phyloP scores from a whole-genome alignment of 1,140 invertebrate species.

The Penaeus chinensis region DNA sequence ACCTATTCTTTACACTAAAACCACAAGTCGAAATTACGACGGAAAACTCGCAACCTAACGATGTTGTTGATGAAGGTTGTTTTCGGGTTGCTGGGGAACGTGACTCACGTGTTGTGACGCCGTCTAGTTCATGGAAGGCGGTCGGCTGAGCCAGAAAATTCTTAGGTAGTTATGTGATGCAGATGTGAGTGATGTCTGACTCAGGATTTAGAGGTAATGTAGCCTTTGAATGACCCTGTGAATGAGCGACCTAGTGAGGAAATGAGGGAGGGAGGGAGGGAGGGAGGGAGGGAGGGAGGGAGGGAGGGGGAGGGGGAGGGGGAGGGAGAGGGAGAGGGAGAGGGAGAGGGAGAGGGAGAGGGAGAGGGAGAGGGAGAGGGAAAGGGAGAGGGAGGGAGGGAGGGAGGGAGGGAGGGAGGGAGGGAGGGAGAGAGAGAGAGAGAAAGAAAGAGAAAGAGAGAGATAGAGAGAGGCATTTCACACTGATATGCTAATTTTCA shows the following conservation, averaged over 20 bases:
- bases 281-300: background rate
- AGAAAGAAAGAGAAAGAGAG: background rate
- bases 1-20: too few species aligned
- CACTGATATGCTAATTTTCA: background rate
- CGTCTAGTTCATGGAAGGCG: too few species aligned
- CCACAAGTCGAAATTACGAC: too few species aligned
- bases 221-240: background rate
- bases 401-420: background rate
- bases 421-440: background rate
- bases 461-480: background rate
- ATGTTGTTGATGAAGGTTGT: too few species aligned
- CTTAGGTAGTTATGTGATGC: too few species aligned
- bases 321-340: background rate
- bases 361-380: background rate
- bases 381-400: background rate
- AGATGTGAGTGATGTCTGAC: too few species aligned
- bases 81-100: too few species aligned
- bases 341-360: background rate
- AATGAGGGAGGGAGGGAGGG: background rate
- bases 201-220: too few species aligned
- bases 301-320: background rate
- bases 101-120: too few species aligned
- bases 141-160: too few species aligned
- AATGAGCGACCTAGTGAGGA: background rate
- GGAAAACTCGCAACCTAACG: too few species aligned